phyloP scores from a whole-genome alignment of 2,797 vertebrate genomes.

The Rhincodon typus region DNA sequence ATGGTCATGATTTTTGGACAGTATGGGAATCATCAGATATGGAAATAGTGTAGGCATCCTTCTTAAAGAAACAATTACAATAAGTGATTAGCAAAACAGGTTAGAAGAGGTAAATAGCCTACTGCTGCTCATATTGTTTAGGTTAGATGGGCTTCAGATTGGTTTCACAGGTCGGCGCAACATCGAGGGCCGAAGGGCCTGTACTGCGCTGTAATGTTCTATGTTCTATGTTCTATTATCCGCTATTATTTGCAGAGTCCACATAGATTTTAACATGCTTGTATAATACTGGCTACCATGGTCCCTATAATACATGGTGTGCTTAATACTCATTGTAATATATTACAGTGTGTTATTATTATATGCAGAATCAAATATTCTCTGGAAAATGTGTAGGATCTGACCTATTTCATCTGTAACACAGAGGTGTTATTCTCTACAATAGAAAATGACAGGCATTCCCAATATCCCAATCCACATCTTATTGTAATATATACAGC shows the following conservation, averaged over 20 bases:
- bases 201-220: no score
- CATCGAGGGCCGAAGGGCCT: no score
- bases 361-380: not conserved
- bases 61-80: no score
- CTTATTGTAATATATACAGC: not conserved
- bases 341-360: not conserved
- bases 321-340: not conserved
- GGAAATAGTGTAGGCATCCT: no score
- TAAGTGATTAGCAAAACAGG: not conserved
- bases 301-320: not conserved
- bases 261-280: not conserved
- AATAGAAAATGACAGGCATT: not conserved
- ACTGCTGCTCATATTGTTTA: no score
- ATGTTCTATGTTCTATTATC: no score
- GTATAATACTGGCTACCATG: not conserved
- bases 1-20: not conserved
- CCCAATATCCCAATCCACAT: not conserved
- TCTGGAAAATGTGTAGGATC: not conserved
- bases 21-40: not conserved
- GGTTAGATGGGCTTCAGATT: no score
- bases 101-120: no score
- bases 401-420: not conserved
- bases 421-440: not conserved
- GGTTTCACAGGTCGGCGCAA: no score
- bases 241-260: not conserved